Conservation (phyloP, 37 sponge, comb jelly and placozoan genomes). For the Crambe crambe region DNA sequence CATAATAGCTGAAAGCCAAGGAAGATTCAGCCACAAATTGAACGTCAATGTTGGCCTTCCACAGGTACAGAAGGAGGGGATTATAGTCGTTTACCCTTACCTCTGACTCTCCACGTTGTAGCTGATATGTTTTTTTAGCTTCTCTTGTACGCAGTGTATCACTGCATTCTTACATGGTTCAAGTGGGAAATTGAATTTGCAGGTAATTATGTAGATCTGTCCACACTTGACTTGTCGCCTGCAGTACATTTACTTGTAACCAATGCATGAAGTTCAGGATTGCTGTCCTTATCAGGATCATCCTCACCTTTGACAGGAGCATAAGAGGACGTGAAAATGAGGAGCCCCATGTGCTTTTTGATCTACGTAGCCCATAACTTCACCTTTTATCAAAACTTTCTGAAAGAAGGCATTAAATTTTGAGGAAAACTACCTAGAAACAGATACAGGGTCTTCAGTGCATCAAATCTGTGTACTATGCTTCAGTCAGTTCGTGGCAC, state of each 20-base stretch:
- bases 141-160: too few species aligned
- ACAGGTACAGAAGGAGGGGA: too few species aligned
- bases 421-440: constrained; percentile 45
- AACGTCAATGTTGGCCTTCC: constrained; percentile 61
- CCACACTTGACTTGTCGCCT: neutral
- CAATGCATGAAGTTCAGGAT: constrained; percentile 56
- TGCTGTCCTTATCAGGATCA: constrained; percentile 34
- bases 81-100: too few species aligned
- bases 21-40: constrained; percentile 50
- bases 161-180: neutral
- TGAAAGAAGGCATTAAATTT: constrained; percentile 16
- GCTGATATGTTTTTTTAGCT: constrained; percentile 40
- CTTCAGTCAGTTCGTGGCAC: constrained; percentile 49
- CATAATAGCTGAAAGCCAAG: too few species aligned
- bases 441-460: constrained; percentile 60
- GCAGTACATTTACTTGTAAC: too few species aligned
- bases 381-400: neutral
- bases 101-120: constrained; percentile 12
- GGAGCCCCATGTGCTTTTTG: neutral
- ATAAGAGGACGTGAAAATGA: constrained; percentile 36
- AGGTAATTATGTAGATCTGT: neutral
- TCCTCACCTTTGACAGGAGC: too few species aligned
- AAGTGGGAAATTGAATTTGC: too few species aligned
- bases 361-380: neutral
- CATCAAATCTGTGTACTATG: constrained; percentile 17